Base-by-base conservation (phyloP, 2,888 invertebrate genomes). In the Caenorhabditis zanzibari region DNA sequence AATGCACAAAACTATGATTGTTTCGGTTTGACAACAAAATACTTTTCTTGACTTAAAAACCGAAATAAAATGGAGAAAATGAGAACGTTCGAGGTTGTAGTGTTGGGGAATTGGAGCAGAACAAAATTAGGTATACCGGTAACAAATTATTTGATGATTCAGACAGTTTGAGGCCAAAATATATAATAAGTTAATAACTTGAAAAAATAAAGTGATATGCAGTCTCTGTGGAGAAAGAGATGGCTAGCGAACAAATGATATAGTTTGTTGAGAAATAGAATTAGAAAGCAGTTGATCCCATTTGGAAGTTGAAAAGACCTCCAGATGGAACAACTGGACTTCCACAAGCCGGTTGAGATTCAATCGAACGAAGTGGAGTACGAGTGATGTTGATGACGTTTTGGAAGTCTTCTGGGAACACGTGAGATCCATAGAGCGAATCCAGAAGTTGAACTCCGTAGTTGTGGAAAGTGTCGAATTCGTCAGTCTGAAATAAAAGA, bases 401-500 rank as follows among this genome's bases (percentile, higher is more conserved):
- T 22, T 35, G 52, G 74, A 83, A 74, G 9, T 63, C 66, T 19
- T 68, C 64, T n/a, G 77, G 72, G 47, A 83, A 49, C 4, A 4
- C 41, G 19, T 49, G 47, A 2, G 41, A 10, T 54, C 47, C 32
- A 35, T 73, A 74, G 68, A 73, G n/a, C 10, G 41, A 14, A 49
- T 73, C 77, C 26, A 77, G 24, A 22, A 63, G 24, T 26, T 85
- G 72, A 14, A 80, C 28, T 24, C 85, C 86, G n/a, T 80, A 24
- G 47, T 35, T 56, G 59, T 85, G 80, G 80, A 85, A 85, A 3
- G 52, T 24, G 24, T 85, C 85, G 74, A 85, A 85, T 19, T 86
- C 84, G n/a, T 81, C 79, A 16, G 66, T 82, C 86, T 86, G 77
- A 28, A 86, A 73, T 19, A 6, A 56, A 16, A 1, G 16, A 26